Conservation (phyloP, 2,888 invertebrate genomes). For the Lasioglossum vierecki region DNA sequence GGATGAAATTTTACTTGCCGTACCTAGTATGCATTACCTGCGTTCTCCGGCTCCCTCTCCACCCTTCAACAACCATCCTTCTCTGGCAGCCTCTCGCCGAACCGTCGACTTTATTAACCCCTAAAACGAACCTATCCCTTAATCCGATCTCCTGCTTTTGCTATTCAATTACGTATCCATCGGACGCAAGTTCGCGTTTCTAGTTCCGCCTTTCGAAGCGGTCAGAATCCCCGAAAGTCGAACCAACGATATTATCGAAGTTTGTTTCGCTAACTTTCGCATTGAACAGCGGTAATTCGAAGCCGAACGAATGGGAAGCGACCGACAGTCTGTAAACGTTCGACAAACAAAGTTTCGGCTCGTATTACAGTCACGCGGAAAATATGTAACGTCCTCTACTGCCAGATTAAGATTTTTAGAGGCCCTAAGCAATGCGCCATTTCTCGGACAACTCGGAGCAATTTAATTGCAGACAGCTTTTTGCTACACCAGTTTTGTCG, state of each 20-base stretch:
- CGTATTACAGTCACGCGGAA: neutral
- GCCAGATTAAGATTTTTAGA: no score
- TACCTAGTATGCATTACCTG: conserved; percentile 74
- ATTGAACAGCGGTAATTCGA: conserved; percentile 20
- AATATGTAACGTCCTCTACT: neutral
- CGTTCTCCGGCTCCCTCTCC: conserved; percentile 12
- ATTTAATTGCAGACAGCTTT: no score
- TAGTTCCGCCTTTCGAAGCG: neutral
- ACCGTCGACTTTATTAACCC: conserved; percentile 19
- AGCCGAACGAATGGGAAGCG: neutral
- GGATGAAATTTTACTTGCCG: conserved; percentile 78
- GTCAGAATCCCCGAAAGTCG: neutral
- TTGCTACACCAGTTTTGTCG: neutral
- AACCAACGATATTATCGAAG: conserved; percentile 17
- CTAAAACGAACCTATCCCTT: conserved; percentile 23
- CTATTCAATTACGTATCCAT: conserved; percentile 25
- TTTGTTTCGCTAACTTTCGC: conserved; percentile 31
- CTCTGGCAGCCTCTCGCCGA: neutral
- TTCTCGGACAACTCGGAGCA: no score
- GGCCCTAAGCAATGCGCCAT: no score
- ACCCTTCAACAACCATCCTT: neutral
- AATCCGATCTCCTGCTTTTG: neutral
- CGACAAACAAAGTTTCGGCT: neutral
- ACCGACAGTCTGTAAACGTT: neutral
- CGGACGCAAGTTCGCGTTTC: conserved; percentile 20